Conservation (phyloP, 1,140 invertebrate genomes). For the Anastrepha ludens region DNA sequence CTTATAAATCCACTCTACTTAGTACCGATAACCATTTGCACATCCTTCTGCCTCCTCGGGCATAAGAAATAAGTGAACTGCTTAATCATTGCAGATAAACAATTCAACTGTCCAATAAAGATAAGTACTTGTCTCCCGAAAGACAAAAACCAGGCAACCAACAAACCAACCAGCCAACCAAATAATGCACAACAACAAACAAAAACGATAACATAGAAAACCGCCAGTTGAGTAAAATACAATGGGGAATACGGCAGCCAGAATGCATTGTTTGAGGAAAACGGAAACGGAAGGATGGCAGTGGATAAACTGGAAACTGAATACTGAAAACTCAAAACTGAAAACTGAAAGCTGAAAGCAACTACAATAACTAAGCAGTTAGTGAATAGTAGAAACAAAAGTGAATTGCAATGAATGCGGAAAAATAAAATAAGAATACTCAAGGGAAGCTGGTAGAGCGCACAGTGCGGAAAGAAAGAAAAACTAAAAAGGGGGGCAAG, state of each 20-base stretch:
- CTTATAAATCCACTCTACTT: background rate
- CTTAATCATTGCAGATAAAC: slow-evolving; percentile 50
- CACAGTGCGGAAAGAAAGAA: background rate
- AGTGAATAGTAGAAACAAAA: slow-evolving; percentile 25
- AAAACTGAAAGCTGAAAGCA: slow-evolving; percentile 21
- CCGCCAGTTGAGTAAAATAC: slow-evolving; percentile 21
- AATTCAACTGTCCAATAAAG: slow-evolving; percentile 53
- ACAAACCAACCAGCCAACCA: background rate
- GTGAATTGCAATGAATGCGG: slow-evolving; percentile 27
- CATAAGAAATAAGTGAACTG: slow-evolving; percentile 41
- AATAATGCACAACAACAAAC: background rate
- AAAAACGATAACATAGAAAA: background rate
- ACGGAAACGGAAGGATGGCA: slow-evolving; percentile 28
- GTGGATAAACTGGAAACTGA: slow-evolving; percentile 2
- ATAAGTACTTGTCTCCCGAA: slow-evolving; percentile 37
- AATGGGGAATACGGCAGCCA: slow-evolving; percentile 27
- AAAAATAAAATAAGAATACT: background rate
- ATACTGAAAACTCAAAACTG: background rate
- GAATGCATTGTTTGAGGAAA: background rate
- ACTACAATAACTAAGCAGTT: background rate
- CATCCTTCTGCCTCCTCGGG: background rate
- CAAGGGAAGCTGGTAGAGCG: background rate
- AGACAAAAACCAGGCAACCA: slow-evolving; percentile 34
- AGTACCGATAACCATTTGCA: background rate
- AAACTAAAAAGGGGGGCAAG: background rate